These are phyloP conservation scores for Dolichomitus sp. DNA, from an alignment of 2,888 invertebrate genomes.

Conservation along the genomic window DNA sequence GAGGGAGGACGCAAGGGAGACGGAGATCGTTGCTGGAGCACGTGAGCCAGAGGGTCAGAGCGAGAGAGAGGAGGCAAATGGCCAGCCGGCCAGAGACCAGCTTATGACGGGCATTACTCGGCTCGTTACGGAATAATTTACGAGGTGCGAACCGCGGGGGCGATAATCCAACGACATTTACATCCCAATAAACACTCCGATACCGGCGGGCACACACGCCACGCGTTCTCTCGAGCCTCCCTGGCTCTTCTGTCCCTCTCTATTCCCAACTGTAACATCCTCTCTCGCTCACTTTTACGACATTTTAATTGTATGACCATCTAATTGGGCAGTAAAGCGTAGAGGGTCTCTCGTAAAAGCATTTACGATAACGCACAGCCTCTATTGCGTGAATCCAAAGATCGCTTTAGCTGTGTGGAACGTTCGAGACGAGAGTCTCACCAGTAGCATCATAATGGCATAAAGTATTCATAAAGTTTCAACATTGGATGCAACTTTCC, in stretches of 20 bases:
- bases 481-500: background rate
- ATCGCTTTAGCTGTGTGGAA: slow-evolving; percentile 29
- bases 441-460: background rate
- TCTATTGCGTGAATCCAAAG: slow-evolving; percentile 53
- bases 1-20: slow-evolving; percentile 41
- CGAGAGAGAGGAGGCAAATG: slow-evolving; percentile 75
- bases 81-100: slow-evolving; percentile 80
- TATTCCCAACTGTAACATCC: slow-evolving; percentile 13
- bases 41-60: slow-evolving; percentile 60
- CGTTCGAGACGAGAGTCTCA: background rate
- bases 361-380: slow-evolving; percentile 78
- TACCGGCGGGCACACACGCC: slow-evolving; percentile 72
- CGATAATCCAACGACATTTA: slow-evolving; percentile 86
- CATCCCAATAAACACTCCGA: slow-evolving; percentile 85
- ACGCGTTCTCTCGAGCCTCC: slow-evolving; percentile 54
- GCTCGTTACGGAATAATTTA: slow-evolving; percentile 86
- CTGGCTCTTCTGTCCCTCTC: slow-evolving; percentile 30
- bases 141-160: slow-evolving; percentile 86
- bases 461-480: slow-evolving; percentile 20
- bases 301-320: slow-evolving; percentile 83
- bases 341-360: slow-evolving; percentile 80
- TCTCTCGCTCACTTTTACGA: slow-evolving; percentile 80
- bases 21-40: slow-evolving; percentile 35
- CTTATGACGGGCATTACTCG: slow-evolving; percentile 86
- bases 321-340: slow-evolving; percentile 84